These are phyloP conservation scores for Brachylomia viminalis DNA, from an alignment of 2,888 invertebrate species.

Conservation along the genomic window DNA sequence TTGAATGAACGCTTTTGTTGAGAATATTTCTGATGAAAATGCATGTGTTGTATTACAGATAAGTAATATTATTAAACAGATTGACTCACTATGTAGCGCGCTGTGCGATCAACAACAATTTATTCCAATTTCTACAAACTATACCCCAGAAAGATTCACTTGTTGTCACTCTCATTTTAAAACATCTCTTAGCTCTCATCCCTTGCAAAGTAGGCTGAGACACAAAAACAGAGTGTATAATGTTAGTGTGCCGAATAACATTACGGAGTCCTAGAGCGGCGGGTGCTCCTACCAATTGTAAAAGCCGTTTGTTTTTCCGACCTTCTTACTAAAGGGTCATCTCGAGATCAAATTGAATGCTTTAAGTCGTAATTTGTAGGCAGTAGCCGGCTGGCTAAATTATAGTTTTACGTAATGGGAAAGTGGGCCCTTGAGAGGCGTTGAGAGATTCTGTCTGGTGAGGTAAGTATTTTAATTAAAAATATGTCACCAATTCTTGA, in stretches of 20 bases:
- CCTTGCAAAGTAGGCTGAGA: constrained; percentile 63
- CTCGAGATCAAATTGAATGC: constrained; percentile 54
- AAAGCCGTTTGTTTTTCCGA: constrained; percentile 62
- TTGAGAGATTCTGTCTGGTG: constrained; percentile 1
- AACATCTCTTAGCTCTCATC: constrained; percentile 33
- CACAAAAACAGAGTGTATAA: constrained; percentile 67
- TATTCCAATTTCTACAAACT: background rate
- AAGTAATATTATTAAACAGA: background rate
- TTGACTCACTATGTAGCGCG: background rate
- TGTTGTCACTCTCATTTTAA: constrained; percentile 21
- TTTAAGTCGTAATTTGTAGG: constrained; percentile 59
- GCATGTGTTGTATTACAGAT: background rate
- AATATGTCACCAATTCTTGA: background rate
- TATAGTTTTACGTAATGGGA: constrained; percentile 46
- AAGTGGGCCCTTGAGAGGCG: constrained; percentile 15
- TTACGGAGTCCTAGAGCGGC: constrained; percentile 55
- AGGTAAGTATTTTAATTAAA: constrained; percentile 6
- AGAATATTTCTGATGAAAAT: no score
- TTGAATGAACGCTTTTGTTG: no score
- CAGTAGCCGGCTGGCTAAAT: constrained; percentile 35
- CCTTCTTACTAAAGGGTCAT: constrained; percentile 57
- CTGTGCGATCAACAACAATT: background rate
- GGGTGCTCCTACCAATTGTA: constrained; percentile 56
- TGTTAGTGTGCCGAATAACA: constrained; percentile 65
- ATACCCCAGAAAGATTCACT: background rate